phyloP scores from a whole-genome alignment of 2,797 vertebrate genomes.

The Sus cebifrons region DNA sequence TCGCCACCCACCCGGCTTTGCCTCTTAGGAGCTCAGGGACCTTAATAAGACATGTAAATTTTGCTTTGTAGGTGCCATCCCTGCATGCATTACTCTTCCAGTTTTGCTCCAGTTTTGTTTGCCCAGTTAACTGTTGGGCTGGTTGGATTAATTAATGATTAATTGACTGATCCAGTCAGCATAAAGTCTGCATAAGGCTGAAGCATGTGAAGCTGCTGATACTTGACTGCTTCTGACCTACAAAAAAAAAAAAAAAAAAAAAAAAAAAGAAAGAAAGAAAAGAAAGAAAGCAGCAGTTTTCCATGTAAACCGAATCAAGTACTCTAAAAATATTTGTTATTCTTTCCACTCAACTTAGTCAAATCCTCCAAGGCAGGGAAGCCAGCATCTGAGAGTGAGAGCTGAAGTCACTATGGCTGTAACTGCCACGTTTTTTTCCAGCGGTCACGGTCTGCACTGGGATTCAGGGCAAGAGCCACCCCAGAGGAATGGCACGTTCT shows the following conservation, averaged over 20 bases:
- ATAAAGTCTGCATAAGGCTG: background rate
- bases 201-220: background rate
- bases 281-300: background rate
- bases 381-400: background rate
- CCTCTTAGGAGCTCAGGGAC: background rate
- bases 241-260: background rate
- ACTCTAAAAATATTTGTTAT: slow-evolving; percentile 55
- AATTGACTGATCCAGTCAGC: slow-evolving; percentile 11
- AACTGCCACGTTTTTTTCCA: background rate
- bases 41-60: background rate
- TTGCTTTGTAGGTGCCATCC: slow-evolving; percentile 11
- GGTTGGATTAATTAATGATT: slow-evolving; percentile 1
- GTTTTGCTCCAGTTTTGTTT: slow-evolving; percentile 16
- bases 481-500: background rate
- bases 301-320: slow-evolving; percentile 37
- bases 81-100: background rate
- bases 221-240: slow-evolving; percentile 24
- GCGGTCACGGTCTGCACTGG: background rate
- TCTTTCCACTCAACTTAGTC: slow-evolving; percentile 50
- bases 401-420: background rate
- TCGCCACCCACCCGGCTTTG: background rate
- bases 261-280: too few relatives aligned
- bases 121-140: background rate
- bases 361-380: slow-evolving; percentile 55
- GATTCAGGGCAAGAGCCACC: background rate